Conservation (phyloP, 2,113 vertebrate species). For the Petaurus breviceps region DNA sequence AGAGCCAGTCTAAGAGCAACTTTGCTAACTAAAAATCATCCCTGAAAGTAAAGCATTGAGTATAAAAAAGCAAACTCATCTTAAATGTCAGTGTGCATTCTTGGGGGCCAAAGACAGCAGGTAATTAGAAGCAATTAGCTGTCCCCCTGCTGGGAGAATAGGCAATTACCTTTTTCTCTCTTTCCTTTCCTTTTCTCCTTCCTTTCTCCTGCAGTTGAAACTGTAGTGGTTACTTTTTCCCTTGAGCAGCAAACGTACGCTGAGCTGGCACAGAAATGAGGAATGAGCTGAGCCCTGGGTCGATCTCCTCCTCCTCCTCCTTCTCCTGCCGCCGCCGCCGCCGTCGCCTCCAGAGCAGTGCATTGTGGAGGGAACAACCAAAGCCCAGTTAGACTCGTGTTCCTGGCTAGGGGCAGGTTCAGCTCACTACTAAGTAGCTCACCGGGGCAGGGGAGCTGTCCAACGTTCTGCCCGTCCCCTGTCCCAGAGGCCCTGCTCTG, state of each 20-base stretch:
- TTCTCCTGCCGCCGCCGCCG: conserved; percentile 32
- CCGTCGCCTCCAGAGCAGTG: conserved; percentile 66
- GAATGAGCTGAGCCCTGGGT: conserved; percentile 53
- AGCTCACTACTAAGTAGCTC: background rate
- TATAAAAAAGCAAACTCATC: conserved; percentile 35
- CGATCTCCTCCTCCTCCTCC: conserved; percentile 53
- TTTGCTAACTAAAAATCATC: conserved; percentile 18
- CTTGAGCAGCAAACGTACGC: conserved; percentile 27
- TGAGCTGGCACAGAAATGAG: conserved; percentile 60
- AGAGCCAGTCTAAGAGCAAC: background rate
- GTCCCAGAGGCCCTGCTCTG: background rate
- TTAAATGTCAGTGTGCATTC: conserved; percentile 79
- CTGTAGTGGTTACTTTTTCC: conserved; percentile 30
- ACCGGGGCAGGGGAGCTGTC: conserved; percentile 72
- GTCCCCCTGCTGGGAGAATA: conserved; percentile 76
- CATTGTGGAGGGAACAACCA: conserved; percentile 78
- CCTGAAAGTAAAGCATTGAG: conserved; percentile 33
- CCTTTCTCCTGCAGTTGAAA: conserved; percentile 49
- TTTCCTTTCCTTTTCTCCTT: conserved; percentile 40
- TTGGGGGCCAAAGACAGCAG: conserved; percentile 52
- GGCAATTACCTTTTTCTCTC: conserved; percentile 59
- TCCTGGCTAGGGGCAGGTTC: background rate
- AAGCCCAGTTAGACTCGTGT: conserved; percentile 18
- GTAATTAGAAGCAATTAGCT: conserved; percentile 84
- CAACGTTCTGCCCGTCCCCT: conserved; percentile 71